Conservation (phyloP, 2,113 vertebrate genomes). For the Donacobius atricapilla region DNA sequence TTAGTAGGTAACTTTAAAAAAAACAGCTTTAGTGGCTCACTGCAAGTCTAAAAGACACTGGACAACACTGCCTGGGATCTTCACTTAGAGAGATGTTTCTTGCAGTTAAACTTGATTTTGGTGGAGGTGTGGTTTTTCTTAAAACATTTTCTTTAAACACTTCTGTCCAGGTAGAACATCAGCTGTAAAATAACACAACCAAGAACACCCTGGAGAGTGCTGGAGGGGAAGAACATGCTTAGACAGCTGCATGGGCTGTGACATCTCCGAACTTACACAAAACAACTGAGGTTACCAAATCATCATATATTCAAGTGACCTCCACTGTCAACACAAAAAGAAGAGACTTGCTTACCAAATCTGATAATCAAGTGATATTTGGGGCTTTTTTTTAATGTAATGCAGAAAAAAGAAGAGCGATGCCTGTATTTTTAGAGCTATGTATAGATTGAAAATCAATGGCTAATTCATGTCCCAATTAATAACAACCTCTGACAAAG, state of each 20-base stretch:
- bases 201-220: background rate
- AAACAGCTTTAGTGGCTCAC: background rate
- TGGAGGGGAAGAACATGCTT: background rate
- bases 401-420: background rate
- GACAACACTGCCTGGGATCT: background rate
- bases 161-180: background rate
- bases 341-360: background rate
- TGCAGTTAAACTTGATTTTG: background rate
- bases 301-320: background rate
- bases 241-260: background rate
- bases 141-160: background rate
- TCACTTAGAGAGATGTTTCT: background rate
- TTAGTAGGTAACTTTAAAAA: background rate
- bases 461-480: background rate
- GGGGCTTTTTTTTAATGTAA: background rate
- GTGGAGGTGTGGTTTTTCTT: background rate
- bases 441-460: background rate
- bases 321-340: background rate
- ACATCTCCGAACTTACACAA: background rate
- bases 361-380: background rate
- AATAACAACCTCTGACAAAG: background rate
- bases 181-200: background rate
- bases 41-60: background rate
- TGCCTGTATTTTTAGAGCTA: background rate
- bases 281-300: background rate